Evolutionary conservation across 2,113 vertebrate species (phyloP), one percentile per base, ranked within the genome.

Genomic region (Burhinus oedicnemus): DNA sequence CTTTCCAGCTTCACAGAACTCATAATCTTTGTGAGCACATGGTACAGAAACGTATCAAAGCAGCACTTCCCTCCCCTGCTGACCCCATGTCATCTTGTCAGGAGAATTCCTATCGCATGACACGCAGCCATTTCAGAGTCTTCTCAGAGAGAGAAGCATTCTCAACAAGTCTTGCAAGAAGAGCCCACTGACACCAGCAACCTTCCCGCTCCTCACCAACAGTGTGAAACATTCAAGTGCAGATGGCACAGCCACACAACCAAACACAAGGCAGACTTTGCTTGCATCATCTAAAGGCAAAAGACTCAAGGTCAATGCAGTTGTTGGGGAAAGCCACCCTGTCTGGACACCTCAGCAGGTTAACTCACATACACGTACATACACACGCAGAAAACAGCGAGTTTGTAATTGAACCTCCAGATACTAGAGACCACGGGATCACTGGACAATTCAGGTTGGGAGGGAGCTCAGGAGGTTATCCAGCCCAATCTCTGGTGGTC

Each of bases 1-100:
- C 84, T 90, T 45, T 83, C 93, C 96, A 94, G 90, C 91, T 89
- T 89, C 91, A 15, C 78, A 77, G 87, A 95, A 57, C 87, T 93
- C 76, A 27, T 62, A 70, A 77, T 81, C 95, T 90, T 71, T 9
- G 89, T 5, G 82, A 93, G 94, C 91, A 89, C 91, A 66, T 3
- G 65, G 89, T 23, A 83, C 68, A 10, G 83, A 47, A 36, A 77
- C 26, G 2, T 8, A 94, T 80, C 87, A 96, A 83, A 82, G 82
- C 83, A 9, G 93, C 40, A 29, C 90, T 78, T 84, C 90, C 95
- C 93, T 83, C 85, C 61, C 87, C 93, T 78, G 94, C 89, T 4
- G 8, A 54, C 70, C 93, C 91, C 30, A 0, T 16, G 20, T 26
- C 42, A 23, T 74, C 91, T 81, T 79, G 78, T 90, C 80, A 57